Evolutionary conservation across 1,140 invertebrate species (phyloP).

Genomic region (Zophobas atratus): DNA sequence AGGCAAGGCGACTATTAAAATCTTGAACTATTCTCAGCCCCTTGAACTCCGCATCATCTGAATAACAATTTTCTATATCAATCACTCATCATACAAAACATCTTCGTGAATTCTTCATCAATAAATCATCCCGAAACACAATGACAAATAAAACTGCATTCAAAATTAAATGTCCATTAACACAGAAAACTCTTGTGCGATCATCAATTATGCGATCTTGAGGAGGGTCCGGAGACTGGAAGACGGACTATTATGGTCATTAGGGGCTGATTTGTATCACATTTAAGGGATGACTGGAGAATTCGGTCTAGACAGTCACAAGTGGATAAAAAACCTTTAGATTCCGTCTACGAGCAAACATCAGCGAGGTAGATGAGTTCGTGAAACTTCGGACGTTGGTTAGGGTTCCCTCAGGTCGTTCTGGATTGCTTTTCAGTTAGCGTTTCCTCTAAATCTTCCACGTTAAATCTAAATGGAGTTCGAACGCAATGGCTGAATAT

Average conservation of each 20-base stretch:
- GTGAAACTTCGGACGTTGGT: constrained; percentile 36
- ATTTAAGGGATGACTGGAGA: constrained; percentile 15
- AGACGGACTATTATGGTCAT: constrained; percentile 23
- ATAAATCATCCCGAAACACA: constrained; percentile 22
- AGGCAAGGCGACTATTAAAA: too few species aligned
- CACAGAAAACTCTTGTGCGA: constrained; percentile 7
- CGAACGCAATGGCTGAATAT: constrained; percentile 29
- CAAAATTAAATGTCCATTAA: constrained; percentile 37
- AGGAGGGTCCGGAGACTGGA: constrained; percentile 23
- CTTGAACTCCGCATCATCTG: too few species aligned
- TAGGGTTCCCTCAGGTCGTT: constrained; percentile 34
- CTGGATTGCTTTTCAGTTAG: constrained; percentile 44
- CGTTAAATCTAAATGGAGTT: constrained; percentile 46
- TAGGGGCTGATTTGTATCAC: constrained; percentile 29
- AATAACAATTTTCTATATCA: constrained; percentile 13
- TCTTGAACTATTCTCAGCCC: too few species aligned
- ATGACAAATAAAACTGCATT: constrained; percentile 34
- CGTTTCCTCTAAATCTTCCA: constrained; percentile 42
- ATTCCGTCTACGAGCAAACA: neutral
- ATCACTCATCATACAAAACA: neutral
- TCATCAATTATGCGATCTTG: constrained; percentile 23
- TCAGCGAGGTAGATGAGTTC: constrained; percentile 18
- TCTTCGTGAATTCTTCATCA: constrained; percentile 14
- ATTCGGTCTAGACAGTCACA: constrained; percentile 7
- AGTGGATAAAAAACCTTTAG: constrained; percentile 17